Percentiles rank a stretch among this genome's conserved stretches.
These are phyloP conservation scores for Sisyra nigra DNA, from an alignment of 2,888 invertebrate species.

Conservation along the genomic window DNA sequence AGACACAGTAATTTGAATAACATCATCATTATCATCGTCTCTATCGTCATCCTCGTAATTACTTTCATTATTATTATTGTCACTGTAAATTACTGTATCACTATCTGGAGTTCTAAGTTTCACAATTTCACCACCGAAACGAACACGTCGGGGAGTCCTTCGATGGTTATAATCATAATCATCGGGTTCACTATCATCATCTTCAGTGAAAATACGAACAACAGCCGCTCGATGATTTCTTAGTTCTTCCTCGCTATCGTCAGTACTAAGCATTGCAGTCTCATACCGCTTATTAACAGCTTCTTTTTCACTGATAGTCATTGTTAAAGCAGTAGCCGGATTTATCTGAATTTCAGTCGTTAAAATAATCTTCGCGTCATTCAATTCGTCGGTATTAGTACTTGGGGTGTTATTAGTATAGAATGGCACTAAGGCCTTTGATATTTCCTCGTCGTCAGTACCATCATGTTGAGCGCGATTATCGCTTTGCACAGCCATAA, in stretches of 20 bases:
- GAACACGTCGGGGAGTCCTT: slow-evolving; percentile 52
- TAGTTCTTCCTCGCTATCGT: slow-evolving; percentile 23
- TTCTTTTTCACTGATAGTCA: slow-evolving; percentile 64
- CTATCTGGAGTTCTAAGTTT: slow-evolving; percentile 76
- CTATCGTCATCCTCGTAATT: slow-evolving; percentile 12
- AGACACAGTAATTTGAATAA: slow-evolving; percentile 15
- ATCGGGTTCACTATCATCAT: slow-evolving; percentile 39
- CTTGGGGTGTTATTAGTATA: neutral
- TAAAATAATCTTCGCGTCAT: slow-evolving; percentile 51
- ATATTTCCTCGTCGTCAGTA: neutral
- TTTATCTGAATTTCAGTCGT: slow-evolving; percentile 73
- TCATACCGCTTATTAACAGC: slow-evolving; percentile 14
- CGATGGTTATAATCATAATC: slow-evolving; percentile 30
- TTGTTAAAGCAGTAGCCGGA: slow-evolving; percentile 64
- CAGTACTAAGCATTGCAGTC: slow-evolving; percentile 14
- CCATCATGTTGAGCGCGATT: neutral
- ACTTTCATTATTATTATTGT: slow-evolving; percentile 27
- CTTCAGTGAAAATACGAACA: slow-evolving; percentile 40
- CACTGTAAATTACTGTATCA: slow-evolving; percentile 46
- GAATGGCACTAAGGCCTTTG: neutral
- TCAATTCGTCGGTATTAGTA: slow-evolving; percentile 13
- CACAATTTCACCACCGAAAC: slow-evolving; percentile 75
- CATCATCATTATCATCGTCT: slow-evolving; percentile 13
- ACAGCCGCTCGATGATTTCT: slow-evolving; percentile 33
- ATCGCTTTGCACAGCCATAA: too few species aligned